phyloP scores from a whole-genome alignment of 2,797 vertebrate genomes.

The Tamandua tetradactyla region DNA sequence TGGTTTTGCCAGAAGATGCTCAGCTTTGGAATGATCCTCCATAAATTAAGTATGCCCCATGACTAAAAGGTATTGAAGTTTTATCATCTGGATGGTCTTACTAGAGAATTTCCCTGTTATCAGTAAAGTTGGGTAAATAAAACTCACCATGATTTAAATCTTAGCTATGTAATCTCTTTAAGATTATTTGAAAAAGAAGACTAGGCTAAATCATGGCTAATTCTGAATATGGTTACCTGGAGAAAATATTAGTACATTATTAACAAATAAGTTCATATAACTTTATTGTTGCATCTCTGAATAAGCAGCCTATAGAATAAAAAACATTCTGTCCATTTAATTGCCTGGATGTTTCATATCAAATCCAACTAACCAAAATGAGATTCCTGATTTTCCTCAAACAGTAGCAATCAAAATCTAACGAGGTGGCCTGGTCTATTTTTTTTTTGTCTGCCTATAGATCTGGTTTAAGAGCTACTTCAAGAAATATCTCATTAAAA shows the following conservation, averaged over 20 bases:
- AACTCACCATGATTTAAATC: slow-evolving; percentile 44
- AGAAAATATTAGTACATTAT: neutral
- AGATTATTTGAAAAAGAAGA: slow-evolving; percentile 51
- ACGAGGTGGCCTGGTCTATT: neutral
- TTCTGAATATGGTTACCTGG: slow-evolving; percentile 4
- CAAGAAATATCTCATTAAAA: neutral
- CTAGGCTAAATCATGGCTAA: neutral
- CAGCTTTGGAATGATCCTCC: slow-evolving; percentile 28
- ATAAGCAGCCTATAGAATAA: neutral
- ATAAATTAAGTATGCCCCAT: slow-evolving; percentile 24
- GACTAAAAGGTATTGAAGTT: slow-evolving; percentile 34
- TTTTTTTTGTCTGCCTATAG: neutral
- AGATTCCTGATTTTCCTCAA: neutral
- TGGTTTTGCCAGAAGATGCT: slow-evolving; percentile 47
- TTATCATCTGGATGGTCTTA: slow-evolving; percentile 10
- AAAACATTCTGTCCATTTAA: slow-evolving; percentile 27
- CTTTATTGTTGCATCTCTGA: slow-evolving; percentile 13
- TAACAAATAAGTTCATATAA: slow-evolving; percentile 1
- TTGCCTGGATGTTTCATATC: neutral
- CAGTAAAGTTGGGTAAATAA: slow-evolving; percentile 39
- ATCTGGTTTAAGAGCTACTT: neutral
- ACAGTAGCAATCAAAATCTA: neutral
- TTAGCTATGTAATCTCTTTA: slow-evolving; percentile 47
- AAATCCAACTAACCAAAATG: slow-evolving; percentile 1
- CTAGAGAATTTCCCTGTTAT: neutral